Percentiles rank a stretch among this genome's conserved stretches.
phyloP scores from a whole-genome alignment of 2,888 invertebrate genomes.

The Deroplatys truncata region DNA sequence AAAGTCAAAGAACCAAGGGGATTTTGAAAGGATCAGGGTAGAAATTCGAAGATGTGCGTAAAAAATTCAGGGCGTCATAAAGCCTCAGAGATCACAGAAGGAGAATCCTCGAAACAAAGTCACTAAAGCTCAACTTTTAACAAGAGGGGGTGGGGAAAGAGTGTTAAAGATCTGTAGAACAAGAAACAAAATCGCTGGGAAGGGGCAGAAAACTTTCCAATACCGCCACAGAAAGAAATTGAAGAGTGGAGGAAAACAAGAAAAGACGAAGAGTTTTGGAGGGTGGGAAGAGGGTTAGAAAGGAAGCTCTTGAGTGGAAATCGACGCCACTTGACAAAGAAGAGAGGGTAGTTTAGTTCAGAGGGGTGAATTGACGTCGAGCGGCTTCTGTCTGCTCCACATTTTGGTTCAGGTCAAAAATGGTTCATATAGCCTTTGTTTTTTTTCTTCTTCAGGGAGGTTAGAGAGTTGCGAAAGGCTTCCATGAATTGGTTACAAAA shows the following conservation, averaged over 20 bases:
- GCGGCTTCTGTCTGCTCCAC: background rate
- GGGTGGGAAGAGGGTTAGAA: background rate
- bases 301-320: slow-evolving; percentile 7
- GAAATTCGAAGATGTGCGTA: background rate
- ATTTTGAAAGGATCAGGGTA: background rate
- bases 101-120: background rate
- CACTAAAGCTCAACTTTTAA: background rate
- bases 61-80: background rate
- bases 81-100: background rate
- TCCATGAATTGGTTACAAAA: too few species aligned
- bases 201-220: background rate
- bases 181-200: background rate
- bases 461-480: too few species aligned
- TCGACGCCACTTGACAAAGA: slow-evolving; percentile 20
- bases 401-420: background rate
- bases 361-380: background rate
- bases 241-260: slow-evolving; percentile 3
- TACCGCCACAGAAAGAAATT: background rate
- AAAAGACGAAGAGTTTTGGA: slow-evolving; percentile 1
- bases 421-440: background rate
- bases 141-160: background rate
- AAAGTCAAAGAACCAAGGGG: background rate
- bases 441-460: background rate
- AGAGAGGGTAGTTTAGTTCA: background rate
- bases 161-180: background rate